A percentile compares a stretch with the other conserved stretches of the same genome.
Evolutionary conservation across 2,113 vertebrate genomes (phyloP).

Genomic region (Gracilinanus agilis): DNA sequence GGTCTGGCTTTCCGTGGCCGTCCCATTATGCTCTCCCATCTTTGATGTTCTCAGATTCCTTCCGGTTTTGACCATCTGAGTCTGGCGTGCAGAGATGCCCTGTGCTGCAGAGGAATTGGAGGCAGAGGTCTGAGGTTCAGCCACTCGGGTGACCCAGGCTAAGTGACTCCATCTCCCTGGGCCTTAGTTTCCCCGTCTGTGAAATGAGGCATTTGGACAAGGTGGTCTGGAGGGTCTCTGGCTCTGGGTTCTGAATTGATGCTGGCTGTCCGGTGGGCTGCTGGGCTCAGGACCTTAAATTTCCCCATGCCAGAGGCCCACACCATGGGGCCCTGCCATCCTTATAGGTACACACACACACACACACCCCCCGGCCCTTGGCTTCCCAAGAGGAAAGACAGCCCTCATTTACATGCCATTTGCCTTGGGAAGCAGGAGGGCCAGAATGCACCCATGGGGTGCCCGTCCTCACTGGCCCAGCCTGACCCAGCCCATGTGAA

Average conservation of each 20-base stretch:
- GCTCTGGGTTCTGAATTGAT: too few relatives aligned
- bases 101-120: not conserved
- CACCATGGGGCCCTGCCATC: too few relatives aligned
- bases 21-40: not conserved
- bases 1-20: not conserved
- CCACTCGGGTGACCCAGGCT: not conserved
- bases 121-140: too few relatives aligned
- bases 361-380: too few relatives aligned
- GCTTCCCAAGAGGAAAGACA: not conserved
- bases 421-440: not conserved
- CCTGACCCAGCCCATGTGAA: not conserved
- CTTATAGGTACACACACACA: too few relatives aligned
- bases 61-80: not conserved
- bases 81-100: not conserved
- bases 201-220: not conserved
- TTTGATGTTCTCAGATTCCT: not conserved
- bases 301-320: not conserved
- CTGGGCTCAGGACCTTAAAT: not conserved
- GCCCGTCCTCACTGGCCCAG: not conserved
- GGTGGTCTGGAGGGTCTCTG: not conserved
- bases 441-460: not conserved
- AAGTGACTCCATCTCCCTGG: not conserved
- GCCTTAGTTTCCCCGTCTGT: not conserved
- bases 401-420: not conserved
- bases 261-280: not conserved